A percentile compares a stretch with the other conserved stretches of the same genome.
Conservation (phyloP, 2,113 vertebrate genomes). For the Neogobius melanostomus region DNA sequence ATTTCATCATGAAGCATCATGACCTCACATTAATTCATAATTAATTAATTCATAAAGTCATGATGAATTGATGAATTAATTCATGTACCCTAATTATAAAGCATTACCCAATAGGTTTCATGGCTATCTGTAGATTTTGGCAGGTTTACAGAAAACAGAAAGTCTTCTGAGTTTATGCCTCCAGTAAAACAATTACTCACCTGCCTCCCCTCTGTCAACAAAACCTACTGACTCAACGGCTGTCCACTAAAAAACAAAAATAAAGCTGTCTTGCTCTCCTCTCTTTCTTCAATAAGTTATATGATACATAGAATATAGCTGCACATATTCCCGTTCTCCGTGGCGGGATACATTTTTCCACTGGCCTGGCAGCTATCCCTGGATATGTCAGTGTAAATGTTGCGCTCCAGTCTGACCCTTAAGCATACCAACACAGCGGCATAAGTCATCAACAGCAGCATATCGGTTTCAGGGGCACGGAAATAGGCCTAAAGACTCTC, state of each 20-base stretch:
- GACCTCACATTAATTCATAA: too few relatives aligned
- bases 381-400: conserved; percentile 21
- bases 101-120: too few relatives aligned
- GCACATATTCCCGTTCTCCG: neutral
- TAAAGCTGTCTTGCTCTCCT: conserved; percentile 40
- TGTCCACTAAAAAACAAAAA: conserved; percentile 47
- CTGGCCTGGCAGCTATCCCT: conserved; percentile 60
- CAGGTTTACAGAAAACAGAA: too few relatives aligned
- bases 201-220: neutral
- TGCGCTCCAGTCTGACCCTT: conserved; percentile 45
- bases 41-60: too few relatives aligned
- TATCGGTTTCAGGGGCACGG: conserved; percentile 50
- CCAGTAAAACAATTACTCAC: too few relatives aligned
- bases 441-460: conserved; percentile 28
- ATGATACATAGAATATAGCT: neutral
- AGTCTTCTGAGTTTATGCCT: too few relatives aligned
- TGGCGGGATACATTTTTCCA: conserved; percentile 37
- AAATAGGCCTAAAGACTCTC: conserved; percentile 55
- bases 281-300: conserved; percentile 17
- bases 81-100: too few relatives aligned
- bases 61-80: too few relatives aligned
- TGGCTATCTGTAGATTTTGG: too few relatives aligned
- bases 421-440: conserved; percentile 47
- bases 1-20: too few relatives aligned
- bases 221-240: conserved; percentile 23